phyloP scores from a whole-genome alignment of 2,888 invertebrate species.

The Sesia apiformis region DNA sequence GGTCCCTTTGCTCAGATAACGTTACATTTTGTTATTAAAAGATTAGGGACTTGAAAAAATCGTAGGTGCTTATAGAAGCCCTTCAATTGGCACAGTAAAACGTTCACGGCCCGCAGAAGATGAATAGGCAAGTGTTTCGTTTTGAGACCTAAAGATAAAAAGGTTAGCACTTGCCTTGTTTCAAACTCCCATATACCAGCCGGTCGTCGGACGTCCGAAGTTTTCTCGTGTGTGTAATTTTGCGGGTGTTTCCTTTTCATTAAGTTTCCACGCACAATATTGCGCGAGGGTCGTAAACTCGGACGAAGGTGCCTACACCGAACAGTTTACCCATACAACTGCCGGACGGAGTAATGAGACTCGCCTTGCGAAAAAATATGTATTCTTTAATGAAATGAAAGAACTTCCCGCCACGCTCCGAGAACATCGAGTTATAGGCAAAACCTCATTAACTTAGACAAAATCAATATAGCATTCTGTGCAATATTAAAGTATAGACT shows the following conservation, averaged over 20 bases:
- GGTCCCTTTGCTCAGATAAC: no score
- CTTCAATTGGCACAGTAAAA: no score
- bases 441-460: no score
- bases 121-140: no score
- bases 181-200: not conserved
- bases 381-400: conserved; percentile 47
- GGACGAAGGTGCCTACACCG: conserved; percentile 27
- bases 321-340: not conserved
- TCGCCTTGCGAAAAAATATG: conserved; percentile 43
- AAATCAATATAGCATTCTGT: no score
- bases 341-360: conserved; percentile 44
- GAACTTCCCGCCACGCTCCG: conserved; percentile 14
- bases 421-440: no score
- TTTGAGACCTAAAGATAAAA: no score
- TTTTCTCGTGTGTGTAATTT: conserved; percentile 13
- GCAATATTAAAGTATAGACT: no score
- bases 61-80: no score
- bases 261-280: conserved; percentile 67
- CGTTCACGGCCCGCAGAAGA: no score
- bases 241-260: conserved; percentile 23
- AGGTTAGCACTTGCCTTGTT: not conserved
- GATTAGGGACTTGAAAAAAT: no score
- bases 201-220: not conserved
- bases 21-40: no score
- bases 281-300: conserved; percentile 55